These are phyloP conservation scores for Austrofundulus limnaeus DNA, from an alignment of 2,113 vertebrate species.

Conservation along the genomic window DNA sequence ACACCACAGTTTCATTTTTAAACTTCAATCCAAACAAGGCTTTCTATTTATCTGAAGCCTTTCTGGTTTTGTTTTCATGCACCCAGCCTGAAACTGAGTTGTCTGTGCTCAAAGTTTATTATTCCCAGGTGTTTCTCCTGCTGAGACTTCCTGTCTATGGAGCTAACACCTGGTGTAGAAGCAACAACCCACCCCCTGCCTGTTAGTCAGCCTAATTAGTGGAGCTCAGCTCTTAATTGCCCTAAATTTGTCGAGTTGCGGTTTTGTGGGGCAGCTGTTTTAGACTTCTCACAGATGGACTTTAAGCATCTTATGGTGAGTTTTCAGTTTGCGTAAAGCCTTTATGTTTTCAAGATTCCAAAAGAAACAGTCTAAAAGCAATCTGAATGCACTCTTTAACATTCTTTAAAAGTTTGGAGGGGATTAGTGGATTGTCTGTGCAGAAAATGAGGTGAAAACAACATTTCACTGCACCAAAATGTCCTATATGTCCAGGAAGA, in stretches of 20 bases:
- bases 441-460: neutral
- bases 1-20: neutral
- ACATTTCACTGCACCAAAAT: neutral
- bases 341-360: neutral
- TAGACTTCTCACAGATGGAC: neutral
- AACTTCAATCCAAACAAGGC: neutral
- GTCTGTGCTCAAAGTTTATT: constrained; percentile 42
- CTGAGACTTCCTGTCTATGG: constrained; percentile 52
- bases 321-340: neutral
- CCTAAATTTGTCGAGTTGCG: constrained; percentile 44
- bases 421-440: neutral
- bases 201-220: constrained; percentile 60
- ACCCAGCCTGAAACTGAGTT: constrained; percentile 12
- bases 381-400: too few relatives aligned
- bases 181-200: constrained; percentile 37
- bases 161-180: constrained; percentile 57
- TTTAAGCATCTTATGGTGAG: neutral
- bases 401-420: too few relatives aligned
- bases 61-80: neutral
- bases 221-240: constrained; percentile 47
- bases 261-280: constrained; percentile 41
- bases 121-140: constrained; percentile 60
- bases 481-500: neutral
- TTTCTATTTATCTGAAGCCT: too few relatives aligned
- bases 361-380: too few relatives aligned